phyloP scores from a whole-genome alignment of 2,113 vertebrate species.

The Sinocyclocheilus rhinocerous region DNA sequence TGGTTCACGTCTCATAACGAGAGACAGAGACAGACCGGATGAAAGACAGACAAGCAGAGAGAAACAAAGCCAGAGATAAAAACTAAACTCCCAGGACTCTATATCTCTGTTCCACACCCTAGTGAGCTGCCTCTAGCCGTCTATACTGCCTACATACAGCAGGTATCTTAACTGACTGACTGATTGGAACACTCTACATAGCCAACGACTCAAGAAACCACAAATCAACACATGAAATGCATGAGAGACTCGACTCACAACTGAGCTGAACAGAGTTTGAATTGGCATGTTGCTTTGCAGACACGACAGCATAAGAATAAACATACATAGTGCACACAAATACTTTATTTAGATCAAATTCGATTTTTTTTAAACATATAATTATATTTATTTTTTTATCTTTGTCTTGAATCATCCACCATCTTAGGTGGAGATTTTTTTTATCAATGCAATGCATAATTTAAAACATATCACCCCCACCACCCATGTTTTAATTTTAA shows the following conservation, averaged over 20 bases:
- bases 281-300: not conserved
- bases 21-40: slow-evolving; percentile 16
- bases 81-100: not conserved
- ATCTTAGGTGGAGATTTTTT: no score
- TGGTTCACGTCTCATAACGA: not conserved
- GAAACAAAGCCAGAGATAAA: slow-evolving; percentile 18
- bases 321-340: not conserved
- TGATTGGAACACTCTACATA: not conserved
- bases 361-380: no score
- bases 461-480: no score
- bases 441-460: no score
- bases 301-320: not conserved
- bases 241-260: not conserved
- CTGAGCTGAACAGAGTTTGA: not conserved
- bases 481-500: not conserved
- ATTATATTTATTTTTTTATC: no score
- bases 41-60: slow-evolving; percentile 7
- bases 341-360: not conserved
- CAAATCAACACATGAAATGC: not conserved
- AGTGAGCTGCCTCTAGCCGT: not conserved
- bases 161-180: not conserved
- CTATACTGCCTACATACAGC: not conserved
- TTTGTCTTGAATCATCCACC: no score
- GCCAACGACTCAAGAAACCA: not conserved
- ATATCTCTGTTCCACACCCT: not conserved